phyloP scores from a whole-genome alignment of 2,113 vertebrate species.

The Noturus placidus region DNA sequence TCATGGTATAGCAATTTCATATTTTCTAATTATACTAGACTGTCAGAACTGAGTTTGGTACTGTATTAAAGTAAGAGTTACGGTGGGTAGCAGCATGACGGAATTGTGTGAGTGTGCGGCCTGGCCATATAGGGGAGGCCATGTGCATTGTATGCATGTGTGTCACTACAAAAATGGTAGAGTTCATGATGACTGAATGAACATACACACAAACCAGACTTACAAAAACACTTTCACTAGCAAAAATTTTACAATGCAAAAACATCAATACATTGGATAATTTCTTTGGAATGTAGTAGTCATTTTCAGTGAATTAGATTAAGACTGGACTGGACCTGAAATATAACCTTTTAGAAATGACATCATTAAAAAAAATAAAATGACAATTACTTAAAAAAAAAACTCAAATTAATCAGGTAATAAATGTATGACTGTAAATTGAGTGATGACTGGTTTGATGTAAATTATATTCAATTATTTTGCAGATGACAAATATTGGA shows the following conservation, averaged over 20 bases:
- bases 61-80: background rate
- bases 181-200: background rate
- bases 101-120: background rate
- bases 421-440: background rate
- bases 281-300: conserved; percentile 44
- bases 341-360: background rate
- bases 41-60: background rate
- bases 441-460: too few relatives aligned
- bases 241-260: conserved; percentile 9
- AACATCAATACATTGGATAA: conserved; percentile 36
- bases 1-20: background rate
- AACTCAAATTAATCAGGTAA: background rate
- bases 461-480: too few relatives aligned
- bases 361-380: background rate
- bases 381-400: background rate
- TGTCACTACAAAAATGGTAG: background rate
- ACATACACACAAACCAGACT: background rate
- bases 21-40: background rate
- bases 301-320: background rate
- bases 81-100: background rate
- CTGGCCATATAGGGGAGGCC: background rate
- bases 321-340: background rate
- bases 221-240: background rate
- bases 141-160: background rate
- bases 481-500: too few relatives aligned